Percentiles rank a stretch among this genome's conserved stretches.
Conservation (phyloP, 2,797 vertebrate genomes). For the Trachops cirrhosus region DNA sequence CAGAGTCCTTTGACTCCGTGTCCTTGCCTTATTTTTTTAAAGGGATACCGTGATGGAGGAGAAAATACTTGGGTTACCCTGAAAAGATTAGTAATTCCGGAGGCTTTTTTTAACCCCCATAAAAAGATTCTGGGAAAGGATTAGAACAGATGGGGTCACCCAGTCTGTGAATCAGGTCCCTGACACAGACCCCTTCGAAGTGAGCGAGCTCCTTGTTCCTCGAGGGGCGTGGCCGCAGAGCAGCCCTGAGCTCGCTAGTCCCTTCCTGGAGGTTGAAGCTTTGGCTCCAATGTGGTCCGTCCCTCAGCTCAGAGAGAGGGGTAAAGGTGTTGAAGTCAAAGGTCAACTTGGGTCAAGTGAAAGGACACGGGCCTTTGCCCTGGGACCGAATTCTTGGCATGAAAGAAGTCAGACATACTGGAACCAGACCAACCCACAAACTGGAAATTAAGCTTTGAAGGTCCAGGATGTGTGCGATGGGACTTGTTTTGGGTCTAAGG, state of each 20-base stretch:
- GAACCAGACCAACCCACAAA: neutral
- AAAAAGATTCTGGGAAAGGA: neutral
- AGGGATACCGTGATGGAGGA: neutral
- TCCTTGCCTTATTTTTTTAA: neutral
- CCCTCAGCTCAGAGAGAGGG: neutral
- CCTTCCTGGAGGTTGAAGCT: neutral
- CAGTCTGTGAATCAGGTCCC: neutral
- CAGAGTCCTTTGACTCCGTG: neutral
- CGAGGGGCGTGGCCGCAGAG: neutral
- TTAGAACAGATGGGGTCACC: neutral
- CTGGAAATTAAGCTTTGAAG: neutral
- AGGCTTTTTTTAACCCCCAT: neutral
- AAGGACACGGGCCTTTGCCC: neutral
- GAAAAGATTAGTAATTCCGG: neutral
- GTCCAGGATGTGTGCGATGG: neutral
- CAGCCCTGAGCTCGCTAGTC: no score
- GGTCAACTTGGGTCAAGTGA: neutral
- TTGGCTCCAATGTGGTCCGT: neutral
- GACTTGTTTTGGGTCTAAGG: neutral
- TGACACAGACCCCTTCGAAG: neutral
- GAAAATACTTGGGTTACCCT: neutral
- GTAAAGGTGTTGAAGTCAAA: neutral
- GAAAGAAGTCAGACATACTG: neutral
- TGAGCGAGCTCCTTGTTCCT: neutral
- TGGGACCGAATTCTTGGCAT: neutral